Evolutionary conservation across 2,113 vertebrate genomes (phyloP), one percentile per base, ranked within the genome.

Genomic region (Aythya baeri): DNA sequence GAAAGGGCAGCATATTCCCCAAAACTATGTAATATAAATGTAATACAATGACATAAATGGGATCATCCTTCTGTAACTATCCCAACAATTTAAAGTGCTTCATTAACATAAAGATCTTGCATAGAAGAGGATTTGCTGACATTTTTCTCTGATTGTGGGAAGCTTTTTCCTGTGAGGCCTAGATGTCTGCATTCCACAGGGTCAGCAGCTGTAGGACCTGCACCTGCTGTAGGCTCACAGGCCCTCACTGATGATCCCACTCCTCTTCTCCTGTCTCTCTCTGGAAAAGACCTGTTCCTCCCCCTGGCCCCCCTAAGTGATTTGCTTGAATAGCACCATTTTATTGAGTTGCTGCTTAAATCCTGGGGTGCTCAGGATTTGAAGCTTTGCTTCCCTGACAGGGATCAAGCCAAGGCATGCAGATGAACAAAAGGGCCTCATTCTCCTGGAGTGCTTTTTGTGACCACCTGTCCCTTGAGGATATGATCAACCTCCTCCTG

Each of bases 151-250:
- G 18, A 1, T n/a, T 87, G 21, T n/a, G 12, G 41, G 31, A 20
- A 82, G 13, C 9, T 34, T 74, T 29, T 13, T 87, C 23, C 23
- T 6, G 12, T 50, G 27, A 83, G 8, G 2, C 26, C 27, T 77
- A 57, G 4, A 52, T 67, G 14, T 34, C n/a, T 71, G 17, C 23
- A 66, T 10, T 13, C 55, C 62, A 34, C 31, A 52, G 50, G 50
- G 23, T 59, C 4, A 3, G 36, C 3, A n/a, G 7, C 8, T 3
- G 1, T 1, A 55, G 31, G 15, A 18, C 61, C 59, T 65, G 65
- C 43, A 91, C 0, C 2, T 80, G 20, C 54, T 80, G 36, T 54
- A 72, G 73, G 26, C 11, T 70, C 27, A 31, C 9, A 55, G 4
- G 8, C 34, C 16, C 17, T 58, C 20, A 29, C 2, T 34, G 18